Evolutionary conservation across 2,888 invertebrate genomes (phyloP).

Genomic region (Girardia tigrina): DNA sequence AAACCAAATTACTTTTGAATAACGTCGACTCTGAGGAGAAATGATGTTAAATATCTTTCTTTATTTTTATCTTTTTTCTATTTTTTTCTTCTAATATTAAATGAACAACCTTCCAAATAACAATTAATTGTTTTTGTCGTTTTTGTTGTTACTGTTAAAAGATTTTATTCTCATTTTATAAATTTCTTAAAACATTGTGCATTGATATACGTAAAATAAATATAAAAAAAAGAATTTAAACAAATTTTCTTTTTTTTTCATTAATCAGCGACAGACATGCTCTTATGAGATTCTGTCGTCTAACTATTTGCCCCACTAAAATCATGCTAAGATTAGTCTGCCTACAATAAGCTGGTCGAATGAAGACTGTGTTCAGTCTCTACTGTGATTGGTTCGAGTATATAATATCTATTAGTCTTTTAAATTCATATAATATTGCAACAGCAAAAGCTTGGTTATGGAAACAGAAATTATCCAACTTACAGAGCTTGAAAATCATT

Average conservation of each 20-base stretch:
- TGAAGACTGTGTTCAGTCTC: conserved; percentile 23
- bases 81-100: too few species aligned
- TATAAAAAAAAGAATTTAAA: conserved; percentile 18
- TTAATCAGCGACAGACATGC: conserved; percentile 23
- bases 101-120: too few species aligned
- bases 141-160: too few species aligned
- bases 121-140: too few species aligned
- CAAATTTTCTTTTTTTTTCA: conserved; percentile 21
- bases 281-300: conserved; percentile 23
- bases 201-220: conserved; percentile 15
- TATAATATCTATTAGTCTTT: conserved; percentile 23
- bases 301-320: conserved; percentile 20
- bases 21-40: too few species aligned
- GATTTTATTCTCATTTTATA: too few species aligned
- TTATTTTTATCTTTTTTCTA: too few species aligned
- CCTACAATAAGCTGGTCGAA: conserved; percentile 23
- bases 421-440: conserved; percentile 7
- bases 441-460: not conserved
- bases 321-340: conserved; percentile 23
- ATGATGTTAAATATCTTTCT: too few species aligned
- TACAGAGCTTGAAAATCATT: not conserved
- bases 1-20: too few species aligned
- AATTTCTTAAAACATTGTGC: not conserved
- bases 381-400: not conserved
- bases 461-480: not conserved